Conservation (phyloP, 2,888 invertebrate genomes). For the Drosophila gaucha region DNA sequence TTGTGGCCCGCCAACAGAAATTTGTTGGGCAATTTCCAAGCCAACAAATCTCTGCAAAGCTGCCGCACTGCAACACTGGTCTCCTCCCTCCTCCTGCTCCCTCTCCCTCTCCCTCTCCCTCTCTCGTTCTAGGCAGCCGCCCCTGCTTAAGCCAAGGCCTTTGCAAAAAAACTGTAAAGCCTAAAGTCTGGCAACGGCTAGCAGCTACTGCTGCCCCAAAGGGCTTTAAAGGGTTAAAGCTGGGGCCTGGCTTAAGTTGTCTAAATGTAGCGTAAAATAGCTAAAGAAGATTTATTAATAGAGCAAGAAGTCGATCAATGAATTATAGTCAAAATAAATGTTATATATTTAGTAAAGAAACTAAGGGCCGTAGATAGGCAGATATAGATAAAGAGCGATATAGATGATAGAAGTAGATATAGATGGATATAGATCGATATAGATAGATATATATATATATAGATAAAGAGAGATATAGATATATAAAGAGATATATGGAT, state of each 20-base stretch:
- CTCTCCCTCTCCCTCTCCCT: neutral
- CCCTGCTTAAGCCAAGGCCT: conserved; percentile 12
- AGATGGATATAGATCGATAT: too few species aligned
- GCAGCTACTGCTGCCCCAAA: conserved; percentile 10
- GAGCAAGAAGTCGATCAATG: neutral
- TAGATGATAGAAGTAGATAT: too few species aligned
- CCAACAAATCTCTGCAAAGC: conserved; percentile 79
- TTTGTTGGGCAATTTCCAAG: conserved; percentile 81
- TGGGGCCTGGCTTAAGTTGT: neutral
- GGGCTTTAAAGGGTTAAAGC: conserved; percentile 4
- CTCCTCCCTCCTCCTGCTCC: neutral
- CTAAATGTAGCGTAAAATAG: neutral
- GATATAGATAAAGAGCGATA: too few species aligned
- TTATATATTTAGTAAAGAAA: too few species aligned
- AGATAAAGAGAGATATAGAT: too few species aligned
- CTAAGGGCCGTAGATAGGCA: too few species aligned
- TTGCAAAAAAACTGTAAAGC: conserved; percentile 1
- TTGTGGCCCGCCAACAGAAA: conserved; percentile 78
- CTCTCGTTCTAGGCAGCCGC: neutral
- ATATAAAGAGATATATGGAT: too few species aligned
- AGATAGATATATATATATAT: too few species aligned
- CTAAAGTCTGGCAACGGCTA: conserved; percentile 19
- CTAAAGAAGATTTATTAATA: neutral
- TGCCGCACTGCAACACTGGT: conserved; percentile 60
- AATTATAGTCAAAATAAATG: neutral